Conservation (phyloP, 2,797 vertebrate genomes). For the Rhinichthys osculus region DNA sequence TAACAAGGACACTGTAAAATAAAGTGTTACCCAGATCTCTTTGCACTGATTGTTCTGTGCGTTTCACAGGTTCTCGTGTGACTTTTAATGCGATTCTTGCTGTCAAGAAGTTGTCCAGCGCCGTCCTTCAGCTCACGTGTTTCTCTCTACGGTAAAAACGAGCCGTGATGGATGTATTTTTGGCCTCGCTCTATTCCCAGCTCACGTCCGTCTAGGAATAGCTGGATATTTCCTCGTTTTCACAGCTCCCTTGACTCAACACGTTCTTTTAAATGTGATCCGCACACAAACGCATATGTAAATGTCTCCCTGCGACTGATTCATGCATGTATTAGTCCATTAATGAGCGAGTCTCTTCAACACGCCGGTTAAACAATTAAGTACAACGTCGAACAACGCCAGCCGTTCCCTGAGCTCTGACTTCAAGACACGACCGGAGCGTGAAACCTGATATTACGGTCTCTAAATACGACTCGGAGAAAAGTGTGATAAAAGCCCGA, state of each 20-base stretch:
- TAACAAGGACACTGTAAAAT: too few relatives aligned
- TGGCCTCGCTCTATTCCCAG: conserved; percentile 31
- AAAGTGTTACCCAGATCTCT: background rate
- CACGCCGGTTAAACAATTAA: conserved; percentile 19
- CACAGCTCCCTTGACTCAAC: background rate
- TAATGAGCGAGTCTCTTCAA: conserved; percentile 30
- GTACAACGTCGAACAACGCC: background rate
- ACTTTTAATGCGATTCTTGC: background rate
- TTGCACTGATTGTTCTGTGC: background rate
- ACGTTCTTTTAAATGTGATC: background rate
- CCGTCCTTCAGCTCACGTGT: background rate
- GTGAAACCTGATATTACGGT: conserved; percentile 25
- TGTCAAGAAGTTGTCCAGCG: background rate
- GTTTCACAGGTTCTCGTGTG: background rate
- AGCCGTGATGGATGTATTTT: conserved; percentile 40
- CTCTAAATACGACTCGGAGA: conserved; percentile 53
- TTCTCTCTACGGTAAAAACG: conserved; percentile 18
- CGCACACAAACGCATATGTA: background rate
- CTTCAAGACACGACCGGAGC: conserved; percentile 5
- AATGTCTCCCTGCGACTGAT: background rate
- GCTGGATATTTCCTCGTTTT: conserved; percentile 16
- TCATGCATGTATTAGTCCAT: conserved; percentile 15
- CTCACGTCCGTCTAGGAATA: conserved; percentile 28
- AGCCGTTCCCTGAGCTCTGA: conserved; percentile 17
- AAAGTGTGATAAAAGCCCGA: conserved; percentile 66